Conservation (phyloP, 2,113 vertebrate genomes). For the Semicossyphus pulcher region DNA sequence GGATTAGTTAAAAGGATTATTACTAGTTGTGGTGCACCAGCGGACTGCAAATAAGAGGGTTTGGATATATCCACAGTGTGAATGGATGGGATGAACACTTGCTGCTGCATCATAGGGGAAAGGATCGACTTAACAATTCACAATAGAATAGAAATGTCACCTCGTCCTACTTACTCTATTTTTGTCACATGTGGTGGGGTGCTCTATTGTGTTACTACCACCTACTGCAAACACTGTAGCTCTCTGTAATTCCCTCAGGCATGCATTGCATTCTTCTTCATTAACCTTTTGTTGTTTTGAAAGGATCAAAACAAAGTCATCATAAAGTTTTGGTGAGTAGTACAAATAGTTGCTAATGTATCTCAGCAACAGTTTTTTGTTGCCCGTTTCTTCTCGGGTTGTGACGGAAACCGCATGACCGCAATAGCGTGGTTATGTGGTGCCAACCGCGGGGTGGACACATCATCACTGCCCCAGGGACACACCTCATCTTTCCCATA, state of each 20-base stretch:
- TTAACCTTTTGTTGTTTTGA: too few relatives aligned
- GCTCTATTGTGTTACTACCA: constrained; percentile 27
- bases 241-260: neutral
- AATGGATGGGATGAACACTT: constrained; percentile 41
- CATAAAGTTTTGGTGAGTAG: too few relatives aligned
- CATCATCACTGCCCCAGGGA: too few relatives aligned
- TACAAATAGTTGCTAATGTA: too few relatives aligned
- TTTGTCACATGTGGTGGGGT: constrained; percentile 18
- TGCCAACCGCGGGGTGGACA: too few relatives aligned
- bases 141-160: constrained; percentile 54
- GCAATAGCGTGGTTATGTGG: too few relatives aligned
- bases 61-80: constrained; percentile 54
- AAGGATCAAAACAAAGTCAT: too few relatives aligned
- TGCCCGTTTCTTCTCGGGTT: too few relatives aligned
- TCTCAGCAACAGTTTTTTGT: too few relatives aligned
- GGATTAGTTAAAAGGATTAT: constrained; percentile 82
- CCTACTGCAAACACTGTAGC: constrained; percentile 19
- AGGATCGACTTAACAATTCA: constrained; percentile 40
- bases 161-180: constrained; percentile 46
- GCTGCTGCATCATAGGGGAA: constrained; percentile 12
- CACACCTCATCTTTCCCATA: too few relatives aligned
- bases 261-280: neutral
- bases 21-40: constrained; percentile 52
- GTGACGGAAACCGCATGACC: too few relatives aligned
- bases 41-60: constrained; percentile 50